Conservation (phyloP, 2,113 vertebrate genomes). For the Gymnogyps californianus region DNA sequence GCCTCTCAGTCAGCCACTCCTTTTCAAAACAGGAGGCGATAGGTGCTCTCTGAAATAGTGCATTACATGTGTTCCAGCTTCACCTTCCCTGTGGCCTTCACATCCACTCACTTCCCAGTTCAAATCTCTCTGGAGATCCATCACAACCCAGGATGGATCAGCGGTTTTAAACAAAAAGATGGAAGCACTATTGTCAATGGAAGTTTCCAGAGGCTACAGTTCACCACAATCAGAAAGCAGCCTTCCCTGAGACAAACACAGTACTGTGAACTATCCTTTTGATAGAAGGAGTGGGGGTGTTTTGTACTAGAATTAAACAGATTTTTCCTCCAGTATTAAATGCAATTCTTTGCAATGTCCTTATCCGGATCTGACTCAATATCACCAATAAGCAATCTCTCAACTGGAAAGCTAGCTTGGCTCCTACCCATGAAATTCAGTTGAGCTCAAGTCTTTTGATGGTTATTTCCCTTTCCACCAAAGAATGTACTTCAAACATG, state of each 20-base stretch:
- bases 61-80: not conserved
- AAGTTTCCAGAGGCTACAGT: not conserved
- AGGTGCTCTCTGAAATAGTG: too few relatives aligned
- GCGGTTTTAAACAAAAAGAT: not conserved
- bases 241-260: not conserved
- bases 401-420: not conserved
- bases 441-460: not conserved
- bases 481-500: rapidly evolving
- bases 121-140: not conserved
- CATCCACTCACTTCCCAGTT: not conserved
- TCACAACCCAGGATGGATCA: not conserved
- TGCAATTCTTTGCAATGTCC: not conserved
- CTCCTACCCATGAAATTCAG: not conserved
- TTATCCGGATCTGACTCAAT: not conserved
- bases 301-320: not conserved
- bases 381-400: not conserved
- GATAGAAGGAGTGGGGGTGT: not conserved
- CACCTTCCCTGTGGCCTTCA: not conserved
- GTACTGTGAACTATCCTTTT: not conserved
- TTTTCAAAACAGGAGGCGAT: not conserved
- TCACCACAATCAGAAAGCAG: not conserved
- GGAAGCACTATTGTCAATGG: not conserved
- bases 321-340: too few relatives aligned
- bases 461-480: not conserved
- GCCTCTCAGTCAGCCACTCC: too few relatives aligned